Evolutionary conservation across 1,140 invertebrate species (phyloP), one percentile per base, ranked within the genome.

Genomic region (Ooceraea biroi): DNA sequence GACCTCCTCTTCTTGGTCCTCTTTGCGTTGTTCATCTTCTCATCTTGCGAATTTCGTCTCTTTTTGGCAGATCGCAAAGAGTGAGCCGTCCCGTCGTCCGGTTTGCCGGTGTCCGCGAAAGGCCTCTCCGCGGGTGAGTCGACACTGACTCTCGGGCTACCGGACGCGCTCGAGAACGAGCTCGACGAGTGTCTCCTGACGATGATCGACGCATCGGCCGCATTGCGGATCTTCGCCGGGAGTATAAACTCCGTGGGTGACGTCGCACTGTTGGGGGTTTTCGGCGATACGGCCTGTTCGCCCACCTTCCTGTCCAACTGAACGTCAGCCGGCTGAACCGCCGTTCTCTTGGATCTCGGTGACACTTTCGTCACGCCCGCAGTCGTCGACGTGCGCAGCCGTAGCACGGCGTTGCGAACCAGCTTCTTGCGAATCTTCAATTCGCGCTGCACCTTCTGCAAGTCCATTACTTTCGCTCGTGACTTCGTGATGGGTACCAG

Each of bases 171-270:
- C 0, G 97, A 97, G 92, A 97, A 97, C 14, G 97, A 97, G 91
- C 97, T 97, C 71, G 97, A 97, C 0, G 97, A 97, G 90, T 97
- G 97, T 63, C 97, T 95, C 55, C 97, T 95, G 87, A 97, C 96
- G 46, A 98, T 97, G 87, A 97, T 95, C 0, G 97, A 97, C 57
- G 97, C 97, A 87, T 97, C 96, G 44, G 96, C 96, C 1, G 95
- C 93, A 68, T 94, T 95, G 90, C 94, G 95, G 27, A 94, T 92
- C 68, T 95, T 95, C 80, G 95, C 95, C 41, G 95, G 92, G 94
- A 95, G 95, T 57, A 95, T 94, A 88, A 96, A 95, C 86, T 96
- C 95, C 63, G 94, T 93, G 4, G 95, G 93, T 44, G 95, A 94
- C 7, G 95, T 95, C 46, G 95, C 91, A 17, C 44, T n/a, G 0